Base-by-base conservation (phyloP, 2,113 vertebrate species). In the Muscicapa adusta region DNA sequence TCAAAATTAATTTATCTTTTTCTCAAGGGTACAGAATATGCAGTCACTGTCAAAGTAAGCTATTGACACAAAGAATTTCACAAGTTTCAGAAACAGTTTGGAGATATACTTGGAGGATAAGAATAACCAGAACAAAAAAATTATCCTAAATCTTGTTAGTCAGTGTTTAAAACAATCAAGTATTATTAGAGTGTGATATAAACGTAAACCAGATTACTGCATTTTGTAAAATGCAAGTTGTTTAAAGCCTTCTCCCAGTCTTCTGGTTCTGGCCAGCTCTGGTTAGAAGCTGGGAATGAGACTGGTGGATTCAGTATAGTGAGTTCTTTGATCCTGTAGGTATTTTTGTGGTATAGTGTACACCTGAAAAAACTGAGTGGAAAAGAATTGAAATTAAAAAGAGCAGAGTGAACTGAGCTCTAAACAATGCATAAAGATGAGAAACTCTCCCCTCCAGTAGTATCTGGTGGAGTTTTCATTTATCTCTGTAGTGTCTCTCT, bases 361-460 rank as follows among this genome's bases (percentile, higher is more conserved):
- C 15, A 60, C 9, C 9, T 47, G 17, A 91, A 88, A 33, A 83
- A 66, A 76, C 11, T 17, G 12, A 82, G 34, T 18, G 15, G 33
- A 81, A 70, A 78, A 10, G 15, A 66, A 29, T 5, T 80, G 13
- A 67, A 88, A 28, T 45, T 7, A 6, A 76, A 80, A 91, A 22
- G 22, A 77, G 8, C 3, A 70, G 40, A 31, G 22, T 48, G 31
- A 34, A 29, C 1, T 58, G 18, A 58, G 8, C 23, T 73, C 20
- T 48, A 80, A 72, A 67, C 3, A 84, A 29, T 3, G 24, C 3
- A 12, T 50, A 19, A 68, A 84, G 43, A 18, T 26, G 42, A 16
- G 6, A 68, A 56, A 16, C 1, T 10, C 8, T 47, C 4, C 18
- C 4, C 4, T 4, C 3, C 8, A 11, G 0, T 3, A 65, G 3